Evolutionary conservation across 1,140 invertebrate genomes (phyloP), one percentile per base, ranked within the genome.

Genomic region (Forficula auricularia): DNA sequence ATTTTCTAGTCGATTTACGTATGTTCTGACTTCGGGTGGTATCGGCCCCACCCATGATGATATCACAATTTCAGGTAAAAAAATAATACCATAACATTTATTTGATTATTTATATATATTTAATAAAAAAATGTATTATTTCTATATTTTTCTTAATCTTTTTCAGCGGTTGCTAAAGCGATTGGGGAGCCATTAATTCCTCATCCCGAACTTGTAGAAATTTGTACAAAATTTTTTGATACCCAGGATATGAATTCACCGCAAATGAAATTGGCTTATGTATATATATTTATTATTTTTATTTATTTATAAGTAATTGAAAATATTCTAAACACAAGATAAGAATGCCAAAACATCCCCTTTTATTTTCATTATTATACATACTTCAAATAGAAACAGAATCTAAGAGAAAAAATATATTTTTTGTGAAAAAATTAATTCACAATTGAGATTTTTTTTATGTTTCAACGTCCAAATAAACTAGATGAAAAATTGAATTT

Each of bases 41-140:
- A 64, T 77, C 43, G 73, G 74, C 8, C 73, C 73, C 6, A 77
- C 73, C 12, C 74, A 77, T 55, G 73, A 77, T 58, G 73, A 77
- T 53, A 54, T 71, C 32, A 77, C 73, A 27, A 74, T 72, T 60
- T 62, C 65, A 54, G 72, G 63, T 42, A n/a, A 20, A 27, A n/a
- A n/a, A n/a, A n/a, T n/a, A n/a, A n/a, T 27, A 27, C 10, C 10
- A 6, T 27, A 27, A 27, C 4, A 27, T 27, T 10, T 27, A 6
- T 6, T 27, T 27, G 22, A 27, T 6, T 27, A 6, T 27, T 10
- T n/a, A n/a, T n/a, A n/a, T n/a, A n/a, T n/a, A n/a, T n/a, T 27
- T 27, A 27, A 27, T 27, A 27, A 27, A 27, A 27, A 27, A 6
- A 6, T 6, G 22, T 6, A 6, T 27, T 10, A 27, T 10, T 27